Evolutionary conservation across 2,113 vertebrate species (phyloP).

Genomic region (Sorex fumeus): DNA sequence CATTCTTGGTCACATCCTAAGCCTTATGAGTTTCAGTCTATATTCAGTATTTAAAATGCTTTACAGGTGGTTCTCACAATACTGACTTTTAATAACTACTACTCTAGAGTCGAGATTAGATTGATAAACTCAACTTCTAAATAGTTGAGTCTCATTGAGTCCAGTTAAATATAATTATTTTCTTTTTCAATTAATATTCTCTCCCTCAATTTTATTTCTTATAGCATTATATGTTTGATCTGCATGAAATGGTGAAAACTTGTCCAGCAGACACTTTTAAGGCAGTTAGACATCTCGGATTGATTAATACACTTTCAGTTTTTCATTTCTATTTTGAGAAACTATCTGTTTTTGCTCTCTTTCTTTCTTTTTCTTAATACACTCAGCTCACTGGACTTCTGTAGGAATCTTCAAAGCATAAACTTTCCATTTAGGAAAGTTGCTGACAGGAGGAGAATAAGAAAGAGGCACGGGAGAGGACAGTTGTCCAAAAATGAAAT

Average conservation of each 20-base stretch:
- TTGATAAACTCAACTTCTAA: background rate
- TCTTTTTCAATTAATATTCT: slow-evolving; percentile 30
- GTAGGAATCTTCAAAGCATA: slow-evolving; percentile 35
- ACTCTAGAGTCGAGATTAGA: background rate
- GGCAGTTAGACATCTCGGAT: background rate
- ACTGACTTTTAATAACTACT: background rate
- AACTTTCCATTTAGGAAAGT: slow-evolving; percentile 39
- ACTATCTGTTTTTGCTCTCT: no score
- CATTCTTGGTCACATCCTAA: background rate
- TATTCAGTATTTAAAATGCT: background rate
- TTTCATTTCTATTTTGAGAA: slow-evolving; percentile 33
- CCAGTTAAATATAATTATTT: slow-evolving; percentile 16
- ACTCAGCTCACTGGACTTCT: background rate
- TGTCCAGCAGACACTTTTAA: background rate
- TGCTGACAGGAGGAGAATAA: background rate
- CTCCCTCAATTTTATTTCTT: slow-evolving; percentile 23
- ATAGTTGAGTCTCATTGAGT: background rate
- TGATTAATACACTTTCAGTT: background rate
- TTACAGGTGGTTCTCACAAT: background rate
- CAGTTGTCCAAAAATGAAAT: slow-evolving; percentile 2
- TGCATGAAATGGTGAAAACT: background rate
- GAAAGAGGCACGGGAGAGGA: background rate
- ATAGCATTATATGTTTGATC: background rate
- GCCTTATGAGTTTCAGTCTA: background rate
- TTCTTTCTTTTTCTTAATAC: slow-evolving; percentile 25